Evolutionary conservation across 2,113 vertebrate species (phyloP).

Genomic region (Eubucco bourcierii): DNA sequence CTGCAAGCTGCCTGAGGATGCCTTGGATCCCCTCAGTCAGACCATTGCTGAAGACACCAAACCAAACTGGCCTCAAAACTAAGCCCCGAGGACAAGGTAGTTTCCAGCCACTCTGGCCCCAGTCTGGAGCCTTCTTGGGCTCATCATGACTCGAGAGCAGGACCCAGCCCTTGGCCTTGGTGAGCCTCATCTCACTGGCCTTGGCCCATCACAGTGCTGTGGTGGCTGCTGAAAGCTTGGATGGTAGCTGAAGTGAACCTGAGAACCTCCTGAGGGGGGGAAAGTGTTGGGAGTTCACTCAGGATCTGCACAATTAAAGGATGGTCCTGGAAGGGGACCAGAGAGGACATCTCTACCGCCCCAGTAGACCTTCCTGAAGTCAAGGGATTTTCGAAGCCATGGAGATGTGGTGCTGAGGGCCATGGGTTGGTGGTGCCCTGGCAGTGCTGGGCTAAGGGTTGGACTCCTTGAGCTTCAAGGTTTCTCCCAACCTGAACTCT

Average conservation of each 20-base stretch:
- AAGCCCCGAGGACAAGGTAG: too few species aligned
- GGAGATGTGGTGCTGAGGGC: too few species aligned
- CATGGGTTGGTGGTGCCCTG: not conserved
- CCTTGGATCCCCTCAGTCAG: too few species aligned
- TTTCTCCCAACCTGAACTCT: not conserved
- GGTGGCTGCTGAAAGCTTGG: not conserved
- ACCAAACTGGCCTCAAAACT: too few species aligned
- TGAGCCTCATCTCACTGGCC: too few species aligned
- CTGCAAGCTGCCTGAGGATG: too few species aligned
- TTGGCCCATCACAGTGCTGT: not conserved
- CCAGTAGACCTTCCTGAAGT: not conserved
- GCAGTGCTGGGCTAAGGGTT: not conserved
- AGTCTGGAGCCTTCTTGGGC: too few species aligned
- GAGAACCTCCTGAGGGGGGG: not conserved
- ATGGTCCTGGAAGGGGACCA: rapidly evolving
- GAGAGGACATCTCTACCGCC: not conserved
- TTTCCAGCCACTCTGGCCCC: too few species aligned
- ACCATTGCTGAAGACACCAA: too few species aligned
- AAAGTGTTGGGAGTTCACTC: not conserved
- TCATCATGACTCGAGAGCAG: too few species aligned
- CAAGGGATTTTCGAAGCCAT: too few species aligned
- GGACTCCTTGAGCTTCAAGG: not conserved
- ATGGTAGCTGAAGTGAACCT: not conserved
- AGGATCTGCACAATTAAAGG: not conserved
- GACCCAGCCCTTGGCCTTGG: too few species aligned